Evolutionary conservation across 2,797 vertebrate genomes (phyloP).

Genomic region (Percopsis omiscomaycus): DNA sequence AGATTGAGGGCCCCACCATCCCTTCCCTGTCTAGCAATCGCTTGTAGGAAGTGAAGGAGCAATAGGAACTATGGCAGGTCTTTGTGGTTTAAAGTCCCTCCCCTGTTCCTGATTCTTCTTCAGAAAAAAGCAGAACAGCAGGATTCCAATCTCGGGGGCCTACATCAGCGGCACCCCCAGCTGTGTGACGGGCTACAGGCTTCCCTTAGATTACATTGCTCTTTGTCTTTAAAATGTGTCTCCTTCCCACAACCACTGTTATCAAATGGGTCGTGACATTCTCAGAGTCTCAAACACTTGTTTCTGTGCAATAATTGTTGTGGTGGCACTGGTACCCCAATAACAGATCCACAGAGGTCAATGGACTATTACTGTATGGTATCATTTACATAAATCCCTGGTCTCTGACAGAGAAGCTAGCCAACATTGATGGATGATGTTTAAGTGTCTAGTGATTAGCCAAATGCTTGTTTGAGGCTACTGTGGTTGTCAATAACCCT

Average conservation of each 20-base stretch:
- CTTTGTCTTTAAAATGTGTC: slow-evolving; percentile 1
- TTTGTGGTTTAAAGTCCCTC: slow-evolving; percentile 5
- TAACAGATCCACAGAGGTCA: too few relatives aligned
- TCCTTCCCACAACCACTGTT: not conserved
- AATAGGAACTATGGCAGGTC: slow-evolving; percentile 6
- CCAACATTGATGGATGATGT: not conserved
- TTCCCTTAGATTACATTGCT: slow-evolving; percentile 1
- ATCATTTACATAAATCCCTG: too few relatives aligned
- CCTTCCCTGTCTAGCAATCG: slow-evolving; percentile 13
- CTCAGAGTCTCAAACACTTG: not conserved
- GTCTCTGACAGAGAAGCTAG: not conserved
- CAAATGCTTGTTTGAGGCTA: not conserved
- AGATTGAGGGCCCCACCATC: slow-evolving; percentile 23
- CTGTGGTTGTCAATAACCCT: not conserved
- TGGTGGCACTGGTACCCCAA: too few relatives aligned
- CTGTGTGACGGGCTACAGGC: not conserved
- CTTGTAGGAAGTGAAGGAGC: slow-evolving; percentile 8
- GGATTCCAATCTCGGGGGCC: slow-evolving; percentile 17
- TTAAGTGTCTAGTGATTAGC: not conserved
- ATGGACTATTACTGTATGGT: too few relatives aligned
- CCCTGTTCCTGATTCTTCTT: slow-evolving; percentile 1
- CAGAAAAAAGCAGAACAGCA: slow-evolving; percentile 11
- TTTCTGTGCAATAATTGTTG: not conserved
- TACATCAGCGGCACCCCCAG: not conserved
- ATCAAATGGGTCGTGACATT: not conserved